phyloP scores from a whole-genome alignment of 2,888 invertebrate species.

The Rambutsinella grinnellia region DNA sequence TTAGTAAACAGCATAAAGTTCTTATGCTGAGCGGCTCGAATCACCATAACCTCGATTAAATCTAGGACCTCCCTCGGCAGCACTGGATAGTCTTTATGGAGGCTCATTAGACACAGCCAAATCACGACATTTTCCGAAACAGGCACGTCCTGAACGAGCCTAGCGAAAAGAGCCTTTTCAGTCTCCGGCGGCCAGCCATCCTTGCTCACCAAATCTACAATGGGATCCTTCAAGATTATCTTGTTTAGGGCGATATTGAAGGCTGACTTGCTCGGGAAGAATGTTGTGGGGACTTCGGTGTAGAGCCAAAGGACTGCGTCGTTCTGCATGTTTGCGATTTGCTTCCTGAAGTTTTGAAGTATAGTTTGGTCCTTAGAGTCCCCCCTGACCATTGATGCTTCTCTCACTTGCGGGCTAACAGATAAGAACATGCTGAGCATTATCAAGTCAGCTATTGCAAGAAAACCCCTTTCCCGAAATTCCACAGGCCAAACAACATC shows the following conservation, averaged over 20 bases:
- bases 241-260: conserved; percentile 85
- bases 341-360: conserved; percentile 70
- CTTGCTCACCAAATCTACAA: conserved; percentile 70
- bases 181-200: conserved; percentile 90
- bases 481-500: conserved; percentile 48
- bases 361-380: conserved; percentile 67
- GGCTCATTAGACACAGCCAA: conserved; percentile 85
- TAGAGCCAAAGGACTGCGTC: conserved; percentile 92
- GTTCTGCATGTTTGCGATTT: conserved; percentile 79
- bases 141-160: conserved; percentile 81
- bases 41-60: conserved; percentile 85
- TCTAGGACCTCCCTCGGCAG: conserved; percentile 87
- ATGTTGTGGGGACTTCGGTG: conserved; percentile 82
- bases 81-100: conserved; percentile 84
- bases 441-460: conserved; percentile 86
- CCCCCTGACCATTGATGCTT: conserved; percentile 74
- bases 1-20: conserved; percentile 82
- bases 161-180: conserved; percentile 82
- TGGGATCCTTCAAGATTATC: conserved; percentile 79
- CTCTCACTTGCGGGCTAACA: conserved; percentile 81
- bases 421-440: conserved; percentile 88
- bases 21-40: conserved; percentile 85
- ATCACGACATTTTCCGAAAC: conserved; percentile 85
- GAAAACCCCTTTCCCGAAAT: conserved; percentile 81
- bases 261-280: conserved; percentile 79